These are phyloP conservation scores for Araneus ventricosus DNA, from an alignment of 1,140 invertebrate species.

Conservation along the genomic window DNA sequence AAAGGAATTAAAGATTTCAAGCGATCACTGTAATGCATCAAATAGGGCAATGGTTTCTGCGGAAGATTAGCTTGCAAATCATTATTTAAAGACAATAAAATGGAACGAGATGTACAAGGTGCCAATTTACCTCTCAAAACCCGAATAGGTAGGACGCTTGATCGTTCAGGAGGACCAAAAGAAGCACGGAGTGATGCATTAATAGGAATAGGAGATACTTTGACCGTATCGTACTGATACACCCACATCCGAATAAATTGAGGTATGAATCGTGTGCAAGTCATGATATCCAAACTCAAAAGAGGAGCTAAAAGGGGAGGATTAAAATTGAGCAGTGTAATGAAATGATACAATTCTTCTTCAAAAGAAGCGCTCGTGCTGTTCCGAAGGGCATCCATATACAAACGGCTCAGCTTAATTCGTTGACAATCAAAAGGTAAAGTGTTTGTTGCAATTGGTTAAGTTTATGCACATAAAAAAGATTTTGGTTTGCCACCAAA, in stretches of 20 bases:
- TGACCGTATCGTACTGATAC: neutral
- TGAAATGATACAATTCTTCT: slow-evolving; percentile 22
- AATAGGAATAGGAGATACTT: neutral
- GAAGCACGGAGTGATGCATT: neutral
- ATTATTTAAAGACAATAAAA: neutral
- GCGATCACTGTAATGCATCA: neutral
- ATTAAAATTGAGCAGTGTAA: neutral
- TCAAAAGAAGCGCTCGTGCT: neutral
- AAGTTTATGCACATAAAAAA: neutral
- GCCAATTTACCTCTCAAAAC: neutral
- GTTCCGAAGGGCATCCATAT: neutral
- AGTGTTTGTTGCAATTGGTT: neutral
- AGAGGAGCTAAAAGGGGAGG: neutral
- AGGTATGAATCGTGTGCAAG: neutral
- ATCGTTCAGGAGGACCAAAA: neutral
- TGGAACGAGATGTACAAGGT: neutral
- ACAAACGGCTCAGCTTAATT: neutral
- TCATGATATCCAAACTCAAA: neutral
- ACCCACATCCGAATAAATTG: slow-evolving; percentile 29
- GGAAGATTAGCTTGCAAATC: neutral
- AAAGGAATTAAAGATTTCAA: neutral
- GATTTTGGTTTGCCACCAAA: neutral
- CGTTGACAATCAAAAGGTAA: neutral
- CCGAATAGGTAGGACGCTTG: neutral
- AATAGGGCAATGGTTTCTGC: neutral